These are phyloP conservation scores for Balearica regulorum DNA, from an alignment of 2,797 vertebrate genomes.

Conservation along the genomic window DNA sequence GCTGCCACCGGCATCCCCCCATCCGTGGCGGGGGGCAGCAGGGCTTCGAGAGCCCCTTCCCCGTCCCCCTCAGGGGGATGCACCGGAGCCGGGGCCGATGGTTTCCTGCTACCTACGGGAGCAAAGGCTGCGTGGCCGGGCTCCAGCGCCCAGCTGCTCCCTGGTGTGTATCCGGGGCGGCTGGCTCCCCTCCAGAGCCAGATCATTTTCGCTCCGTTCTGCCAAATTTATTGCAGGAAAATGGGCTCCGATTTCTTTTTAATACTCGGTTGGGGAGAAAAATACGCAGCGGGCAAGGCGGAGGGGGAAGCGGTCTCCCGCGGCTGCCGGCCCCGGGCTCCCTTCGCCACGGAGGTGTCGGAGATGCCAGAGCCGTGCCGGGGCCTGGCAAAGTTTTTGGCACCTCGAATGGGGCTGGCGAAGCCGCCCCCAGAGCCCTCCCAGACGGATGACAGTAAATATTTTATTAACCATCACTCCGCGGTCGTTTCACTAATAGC, in stretches of 20 bases:
- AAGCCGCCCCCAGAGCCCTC: neutral
- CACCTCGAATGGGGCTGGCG: rapidly evolving
- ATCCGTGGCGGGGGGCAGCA: no score
- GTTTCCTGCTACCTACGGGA: neutral
- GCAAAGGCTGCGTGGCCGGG: neutral
- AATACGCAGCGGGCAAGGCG: neutral
- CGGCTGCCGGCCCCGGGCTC: neutral
- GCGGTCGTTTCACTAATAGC: neutral
- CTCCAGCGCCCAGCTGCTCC: neutral
- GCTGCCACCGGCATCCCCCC: neutral
- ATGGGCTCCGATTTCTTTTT: slow-evolving; percentile 23
- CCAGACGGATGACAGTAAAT: neutral
- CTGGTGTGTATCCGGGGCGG: neutral
- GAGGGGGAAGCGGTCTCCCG: neutral
- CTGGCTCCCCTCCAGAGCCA: slow-evolving; percentile 15
- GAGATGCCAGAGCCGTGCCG: neutral
- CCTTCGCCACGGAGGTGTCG: neutral
- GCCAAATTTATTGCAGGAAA: slow-evolving; percentile 46
- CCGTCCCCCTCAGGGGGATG: neutral
- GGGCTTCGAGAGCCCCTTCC: neutral
- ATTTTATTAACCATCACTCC: neutral
- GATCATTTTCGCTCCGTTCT: slow-evolving; percentile 34
- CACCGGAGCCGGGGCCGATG: neutral
- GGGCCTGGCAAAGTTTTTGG: neutral
- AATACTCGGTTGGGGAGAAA: neutral